Percentiles rank a stretch among this genome's conserved stretches.
These are phyloP conservation scores for Allophyes oxyacanthae DNA, from an alignment of 2,888 invertebrate genomes.

Conservation along the genomic window DNA sequence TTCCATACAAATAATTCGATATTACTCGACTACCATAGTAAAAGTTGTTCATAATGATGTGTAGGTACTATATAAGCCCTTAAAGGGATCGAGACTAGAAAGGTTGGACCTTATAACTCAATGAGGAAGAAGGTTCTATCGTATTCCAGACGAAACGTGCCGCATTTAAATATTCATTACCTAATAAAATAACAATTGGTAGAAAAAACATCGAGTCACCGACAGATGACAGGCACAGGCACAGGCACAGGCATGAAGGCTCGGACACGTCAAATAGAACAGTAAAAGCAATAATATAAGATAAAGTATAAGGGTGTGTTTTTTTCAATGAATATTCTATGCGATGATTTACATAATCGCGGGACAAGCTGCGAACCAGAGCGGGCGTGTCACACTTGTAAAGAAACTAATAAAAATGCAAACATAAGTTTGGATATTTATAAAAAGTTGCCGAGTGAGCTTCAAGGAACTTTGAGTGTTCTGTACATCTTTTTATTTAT, in stretches of 20 bases:
- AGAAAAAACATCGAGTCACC: conserved; percentile 49
- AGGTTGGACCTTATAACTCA: too few relatives aligned
- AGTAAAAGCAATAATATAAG: conserved; percentile 61
- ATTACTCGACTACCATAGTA: too few relatives aligned
- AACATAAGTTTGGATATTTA: conserved; percentile 66
- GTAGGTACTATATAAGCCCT: too few relatives aligned
- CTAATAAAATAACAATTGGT: conserved; percentile 45
- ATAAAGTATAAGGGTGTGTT: conserved; percentile 74
- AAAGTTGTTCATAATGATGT: too few relatives aligned
- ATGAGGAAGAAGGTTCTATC: conserved; percentile 7
- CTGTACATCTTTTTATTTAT: conserved; percentile 36
- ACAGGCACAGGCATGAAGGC: conserved; percentile 48
- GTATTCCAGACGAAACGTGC: conserved; percentile 34
- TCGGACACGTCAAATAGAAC: conserved; percentile 60
- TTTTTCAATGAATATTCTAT: conserved; percentile 79
- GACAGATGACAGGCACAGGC: conserved; percentile 56
- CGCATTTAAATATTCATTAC: conserved; percentile 56
- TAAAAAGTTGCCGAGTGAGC: conserved; percentile 42
- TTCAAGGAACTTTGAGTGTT: conserved; percentile 17
- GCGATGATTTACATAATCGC: conserved; percentile 78
- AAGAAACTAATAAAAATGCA: conserved; percentile 78
- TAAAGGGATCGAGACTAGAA: too few relatives aligned
- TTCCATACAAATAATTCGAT: too few relatives aligned
- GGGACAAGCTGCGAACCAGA: conserved; percentile 80
- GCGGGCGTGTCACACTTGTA: conserved; percentile 58